Evolutionary conservation across 2,888 invertebrate genomes (phyloP), one percentile per base, ranked within the genome.

Genomic region (Dusona sp.): DNA sequence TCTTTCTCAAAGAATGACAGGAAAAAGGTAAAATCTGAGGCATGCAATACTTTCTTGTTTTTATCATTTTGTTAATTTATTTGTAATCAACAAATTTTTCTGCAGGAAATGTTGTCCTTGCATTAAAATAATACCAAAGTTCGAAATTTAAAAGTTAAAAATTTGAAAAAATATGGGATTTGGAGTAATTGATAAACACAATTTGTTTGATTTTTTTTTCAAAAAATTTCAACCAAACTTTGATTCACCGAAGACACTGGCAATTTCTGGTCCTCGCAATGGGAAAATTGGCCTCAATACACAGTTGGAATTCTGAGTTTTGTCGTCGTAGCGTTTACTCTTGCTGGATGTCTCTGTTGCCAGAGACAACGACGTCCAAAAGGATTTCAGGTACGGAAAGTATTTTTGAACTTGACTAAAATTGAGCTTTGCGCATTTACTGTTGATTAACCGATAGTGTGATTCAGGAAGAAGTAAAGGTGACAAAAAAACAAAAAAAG

Each of bases 271-370:
- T 87, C 89, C 48, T 89, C 88, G 74, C 88, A 91, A 85, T 92
- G 92, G 92, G 91, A 93, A 86, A 87, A 89, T 64, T 93, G 93
- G 93, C 85, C 91, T 54, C 91, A 89, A 45, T 93, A 92, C 74
- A 89, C 89, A 8, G 88, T 93, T 67, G 92, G 92, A 68, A 87
- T 92, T 57, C 84, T 93, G 9, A 90, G 92, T n/a, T 88, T 93
- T 36, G 90, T 92, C 19, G 90, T 90, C 22, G 90, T 93, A 29
- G 92, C 91, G 48, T 91, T 93, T 82, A 92, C 93, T 79, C 89
- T 94, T 11, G 90, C 91, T 11, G 94, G 94, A 72, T 94, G 94
- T 82, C 89, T 93, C 54, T 94, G 94, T 87, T 94, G 94, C 84
- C 91, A 92, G 51, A 91, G 91, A 87, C 91, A 92, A 83, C 91